Conservation (phyloP, 2,888 invertebrate species). For the Latheticus oryzae region DNA sequence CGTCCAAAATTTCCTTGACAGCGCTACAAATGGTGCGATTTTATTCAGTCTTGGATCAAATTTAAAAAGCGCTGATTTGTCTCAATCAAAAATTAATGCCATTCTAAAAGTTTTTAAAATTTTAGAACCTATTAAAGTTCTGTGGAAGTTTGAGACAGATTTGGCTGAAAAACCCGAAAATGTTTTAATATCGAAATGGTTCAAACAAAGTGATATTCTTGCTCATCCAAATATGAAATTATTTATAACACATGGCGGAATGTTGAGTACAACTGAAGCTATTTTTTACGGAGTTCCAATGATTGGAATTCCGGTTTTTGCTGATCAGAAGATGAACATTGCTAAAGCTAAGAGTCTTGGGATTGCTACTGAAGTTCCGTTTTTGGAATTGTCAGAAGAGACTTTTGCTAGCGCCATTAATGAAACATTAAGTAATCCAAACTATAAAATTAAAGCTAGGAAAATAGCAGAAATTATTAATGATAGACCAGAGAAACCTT, state of each 20-base stretch:
- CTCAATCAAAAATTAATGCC: conserved; percentile 52
- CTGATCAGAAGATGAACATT: conserved; percentile 67
- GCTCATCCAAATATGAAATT: conserved; percentile 65
- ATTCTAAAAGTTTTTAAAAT: conserved; percentile 60
- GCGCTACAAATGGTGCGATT: conserved; percentile 60
- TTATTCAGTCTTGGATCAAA: conserved; percentile 65
- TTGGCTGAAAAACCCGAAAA: conserved; percentile 59
- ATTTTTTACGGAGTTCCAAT: conserved; percentile 66
- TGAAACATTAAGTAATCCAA: conserved; percentile 51
- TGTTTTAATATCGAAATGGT: conserved; percentile 62
- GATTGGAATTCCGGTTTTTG: conserved; percentile 68
- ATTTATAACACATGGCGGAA: conserved; percentile 68
- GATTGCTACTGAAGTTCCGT: conserved; percentile 64
- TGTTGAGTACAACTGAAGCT: conserved; percentile 66
- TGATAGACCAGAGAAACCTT: conserved; percentile 31
- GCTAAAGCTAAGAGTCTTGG: conserved; percentile 56
- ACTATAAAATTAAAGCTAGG: conserved; percentile 14
- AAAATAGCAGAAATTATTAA: conserved; percentile 13
- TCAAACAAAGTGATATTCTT: conserved; percentile 61
- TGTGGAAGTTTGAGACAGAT: conserved; percentile 65
- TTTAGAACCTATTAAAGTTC: conserved; percentile 61
- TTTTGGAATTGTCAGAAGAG: conserved; percentile 58
- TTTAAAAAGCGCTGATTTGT: conserved; percentile 57
- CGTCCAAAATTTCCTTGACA: conserved; percentile 59
- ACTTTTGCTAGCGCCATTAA: conserved; percentile 53